phyloP scores from a whole-genome alignment of 2,888 invertebrate species.

The Dorcus parallelipipedus region DNA sequence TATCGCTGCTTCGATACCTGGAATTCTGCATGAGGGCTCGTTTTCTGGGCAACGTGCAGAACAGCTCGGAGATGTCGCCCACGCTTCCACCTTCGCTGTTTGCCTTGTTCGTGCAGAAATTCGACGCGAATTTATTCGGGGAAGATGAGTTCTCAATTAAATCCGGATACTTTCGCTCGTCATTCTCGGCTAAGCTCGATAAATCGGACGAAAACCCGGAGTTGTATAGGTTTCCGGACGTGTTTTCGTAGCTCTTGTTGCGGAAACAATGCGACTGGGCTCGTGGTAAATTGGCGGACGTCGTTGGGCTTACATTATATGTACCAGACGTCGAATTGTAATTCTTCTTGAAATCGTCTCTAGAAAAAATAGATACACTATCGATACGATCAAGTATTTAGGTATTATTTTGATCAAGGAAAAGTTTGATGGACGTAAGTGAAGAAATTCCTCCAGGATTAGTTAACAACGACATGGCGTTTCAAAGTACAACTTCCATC shows the following conservation, averaged over 20 bases:
- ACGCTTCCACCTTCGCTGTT: conserved; percentile 46
- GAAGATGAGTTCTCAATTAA: conserved; percentile 42
- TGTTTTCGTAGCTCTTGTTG: conserved; percentile 26
- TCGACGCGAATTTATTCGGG: conserved; percentile 26
- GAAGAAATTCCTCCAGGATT: too few relatives aligned
- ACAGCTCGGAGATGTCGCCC: conserved; percentile 47
- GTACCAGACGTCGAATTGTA: conserved; percentile 48
- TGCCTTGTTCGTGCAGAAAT: conserved; percentile 29
- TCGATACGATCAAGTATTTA: conserved; percentile 7
- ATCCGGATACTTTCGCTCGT: conserved; percentile 42
- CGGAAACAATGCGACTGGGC: conserved; percentile 2
- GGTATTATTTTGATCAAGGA: too few relatives aligned
- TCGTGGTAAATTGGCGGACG: conserved; percentile 15
- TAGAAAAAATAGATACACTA: conserved; percentile 43
- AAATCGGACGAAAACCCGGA: conserved; percentile 35
- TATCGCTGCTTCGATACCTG: conserved; percentile 55
- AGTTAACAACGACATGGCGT: too few relatives aligned
- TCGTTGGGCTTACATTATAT: conserved; percentile 37
- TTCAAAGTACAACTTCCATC: too few relatives aligned
- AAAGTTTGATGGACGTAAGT: too few relatives aligned
- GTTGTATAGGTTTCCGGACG: conserved; percentile 29
- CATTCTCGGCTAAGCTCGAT: conserved; percentile 34
- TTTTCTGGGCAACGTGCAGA: conserved; percentile 65
- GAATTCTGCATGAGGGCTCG: conserved; percentile 36
- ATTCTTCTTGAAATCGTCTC: conserved; percentile 48